phyloP scores from a whole-genome alignment of 92 coral and sea anemone genomes.

The Palythoa grandiflora region DNA sequence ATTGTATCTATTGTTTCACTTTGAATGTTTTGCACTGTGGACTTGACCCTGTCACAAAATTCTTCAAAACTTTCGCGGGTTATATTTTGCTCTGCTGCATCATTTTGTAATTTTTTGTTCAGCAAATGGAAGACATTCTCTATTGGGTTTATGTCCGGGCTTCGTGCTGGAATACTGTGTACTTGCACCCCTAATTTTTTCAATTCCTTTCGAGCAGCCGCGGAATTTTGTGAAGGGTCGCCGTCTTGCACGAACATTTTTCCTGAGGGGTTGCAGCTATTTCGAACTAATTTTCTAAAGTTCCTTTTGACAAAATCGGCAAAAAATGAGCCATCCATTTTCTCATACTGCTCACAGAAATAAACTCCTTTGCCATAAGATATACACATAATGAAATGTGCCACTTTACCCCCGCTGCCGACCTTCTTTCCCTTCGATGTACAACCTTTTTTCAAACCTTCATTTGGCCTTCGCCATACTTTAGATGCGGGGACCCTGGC shows the following conservation, averaged over 20 bases:
- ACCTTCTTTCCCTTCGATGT: slow-evolving; percentile 36
- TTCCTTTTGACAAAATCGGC: background rate
- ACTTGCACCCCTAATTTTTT: background rate
- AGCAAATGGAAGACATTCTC: background rate
- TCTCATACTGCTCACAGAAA: background rate
- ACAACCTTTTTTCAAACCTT: slow-evolving; percentile 40
- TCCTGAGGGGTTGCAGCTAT: background rate
- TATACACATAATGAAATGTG: background rate
- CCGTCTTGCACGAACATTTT: too few species aligned
- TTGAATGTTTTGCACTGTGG: background rate
- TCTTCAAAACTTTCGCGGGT: background rate
- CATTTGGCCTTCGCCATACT: slow-evolving; percentile 44
- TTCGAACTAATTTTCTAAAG: background rate
- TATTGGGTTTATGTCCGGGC: background rate
- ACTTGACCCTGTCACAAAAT: background rate
- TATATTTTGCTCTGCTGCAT: background rate
- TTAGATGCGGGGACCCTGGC: slow-evolving; percentile 42
- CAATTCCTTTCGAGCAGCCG: background rate
- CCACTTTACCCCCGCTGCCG: slow-evolving; percentile 14
- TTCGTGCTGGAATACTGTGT: background rate
- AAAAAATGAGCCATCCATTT: background rate
- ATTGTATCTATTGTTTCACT: too few species aligned
- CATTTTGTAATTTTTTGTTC: background rate
- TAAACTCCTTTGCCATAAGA: background rate
- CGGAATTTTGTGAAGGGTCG: background rate